A percentile compares a stretch with the other conserved stretches of the same genome.
These are phyloP conservation scores for Caenorhabditis uteleia DNA, from an alignment of 2,888 invertebrate genomes.

Conservation along the genomic window DNA sequence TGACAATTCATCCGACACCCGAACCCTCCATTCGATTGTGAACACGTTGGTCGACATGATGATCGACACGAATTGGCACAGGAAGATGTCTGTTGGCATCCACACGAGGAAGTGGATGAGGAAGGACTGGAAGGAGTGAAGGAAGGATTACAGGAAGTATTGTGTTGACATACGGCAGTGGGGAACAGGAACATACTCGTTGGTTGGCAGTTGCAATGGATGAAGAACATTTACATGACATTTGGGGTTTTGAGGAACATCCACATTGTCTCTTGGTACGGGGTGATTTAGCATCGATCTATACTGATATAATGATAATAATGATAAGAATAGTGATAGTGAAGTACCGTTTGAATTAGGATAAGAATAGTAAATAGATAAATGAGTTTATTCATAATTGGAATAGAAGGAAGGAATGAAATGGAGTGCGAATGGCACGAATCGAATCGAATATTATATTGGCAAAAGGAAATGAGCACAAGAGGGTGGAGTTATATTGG, in stretches of 20 bases:
- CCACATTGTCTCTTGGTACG: slow-evolving; percentile 47
- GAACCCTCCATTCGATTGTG: slow-evolving; percentile 18
- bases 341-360: too few species aligned
- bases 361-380: too few species aligned
- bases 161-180: slow-evolving; percentile 13
- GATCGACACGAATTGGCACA: slow-evolving; percentile 38
- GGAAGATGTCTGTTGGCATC: slow-evolving; percentile 23
- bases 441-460: too few species aligned
- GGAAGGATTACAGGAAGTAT: neutral
- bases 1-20: slow-evolving; percentile 37
- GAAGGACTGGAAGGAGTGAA: neutral
- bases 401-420: too few species aligned
- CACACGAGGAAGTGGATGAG: slow-evolving; percentile 10
- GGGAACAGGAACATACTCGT: slow-evolving; percentile 27
- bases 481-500: too few species aligned
- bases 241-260: slow-evolving; percentile 34
- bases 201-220: slow-evolving; percentile 11
- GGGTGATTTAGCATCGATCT: slow-evolving; percentile 20
- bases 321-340: too few species aligned
- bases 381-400: too few species aligned
- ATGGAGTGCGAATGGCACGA: too few species aligned
- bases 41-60: slow-evolving; percentile 33
- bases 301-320: too few species aligned
- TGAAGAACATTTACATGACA: slow-evolving; percentile 31
- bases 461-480: too few species aligned